Percentiles rank a stretch among this genome's conserved stretches.
phyloP scores from a whole-genome alignment of 1,140 invertebrate species.

The Drosophila kikkawai region DNA sequence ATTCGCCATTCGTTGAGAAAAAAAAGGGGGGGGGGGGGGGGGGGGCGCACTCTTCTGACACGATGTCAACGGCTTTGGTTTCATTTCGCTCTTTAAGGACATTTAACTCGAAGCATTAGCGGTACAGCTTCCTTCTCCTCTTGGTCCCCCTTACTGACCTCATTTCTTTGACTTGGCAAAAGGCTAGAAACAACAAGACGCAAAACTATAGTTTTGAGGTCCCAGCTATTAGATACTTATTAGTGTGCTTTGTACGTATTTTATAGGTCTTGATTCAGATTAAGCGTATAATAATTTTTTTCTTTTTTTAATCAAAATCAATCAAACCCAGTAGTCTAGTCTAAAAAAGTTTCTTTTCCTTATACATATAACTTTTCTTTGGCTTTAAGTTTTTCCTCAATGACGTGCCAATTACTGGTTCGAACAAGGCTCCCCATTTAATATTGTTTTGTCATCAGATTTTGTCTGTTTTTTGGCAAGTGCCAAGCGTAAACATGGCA shows the following conservation, averaged over 20 bases:
- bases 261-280: too few relatives aligned
- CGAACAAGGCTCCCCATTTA: not conserved
- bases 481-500: constrained; percentile 65
- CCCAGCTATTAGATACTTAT: not conserved
- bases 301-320: not conserved
- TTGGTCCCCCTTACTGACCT: constrained; percentile 12
- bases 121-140: constrained; percentile 7
- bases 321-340: not conserved
- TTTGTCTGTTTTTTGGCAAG: constrained; percentile 56
- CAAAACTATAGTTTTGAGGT: not conserved
- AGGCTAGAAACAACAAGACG: not conserved
- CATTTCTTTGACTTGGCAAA: constrained; percentile 4
- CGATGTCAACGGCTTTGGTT: constrained; percentile 61
- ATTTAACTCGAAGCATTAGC: constrained; percentile 32
- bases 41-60: constrained; percentile 35
- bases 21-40: too few relatives aligned
- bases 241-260: not conserved
- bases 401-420: not conserved
- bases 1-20: constrained; percentile 4
- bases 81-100: constrained; percentile 50
- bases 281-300: too few relatives aligned
- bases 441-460: constrained; percentile 39
- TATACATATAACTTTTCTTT: not conserved
- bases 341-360: not conserved
- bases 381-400: not conserved